Percentiles rank a stretch among this genome's conserved stretches.
Conservation (phyloP, 2,797 vertebrate species). For the Cyprinodon diabolis region DNA sequence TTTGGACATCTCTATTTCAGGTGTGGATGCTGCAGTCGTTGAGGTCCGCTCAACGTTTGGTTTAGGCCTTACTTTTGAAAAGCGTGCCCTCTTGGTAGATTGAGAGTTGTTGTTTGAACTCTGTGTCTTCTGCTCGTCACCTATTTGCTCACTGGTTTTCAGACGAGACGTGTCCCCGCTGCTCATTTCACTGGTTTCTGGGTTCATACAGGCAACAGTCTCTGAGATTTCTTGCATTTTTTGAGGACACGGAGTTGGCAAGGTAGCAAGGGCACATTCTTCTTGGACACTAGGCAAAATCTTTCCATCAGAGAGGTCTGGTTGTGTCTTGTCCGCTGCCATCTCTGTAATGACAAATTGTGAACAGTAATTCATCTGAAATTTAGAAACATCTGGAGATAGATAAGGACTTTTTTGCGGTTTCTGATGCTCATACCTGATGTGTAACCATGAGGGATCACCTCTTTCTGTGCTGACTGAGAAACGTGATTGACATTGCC, state of each 20-base stretch:
- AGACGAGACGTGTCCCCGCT: background rate
- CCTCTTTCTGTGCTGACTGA: slow-evolving; percentile 40
- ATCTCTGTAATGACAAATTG: slow-evolving; percentile 45
- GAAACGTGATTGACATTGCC: slow-evolving; percentile 78
- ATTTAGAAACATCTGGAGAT: background rate
- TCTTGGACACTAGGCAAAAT: slow-evolving; percentile 25
- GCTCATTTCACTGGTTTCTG: slow-evolving; percentile 10
- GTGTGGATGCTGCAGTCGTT: slow-evolving; percentile 28
- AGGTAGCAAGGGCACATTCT: background rate
- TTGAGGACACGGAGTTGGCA: background rate
- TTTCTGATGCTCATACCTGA: slow-evolving; percentile 39
- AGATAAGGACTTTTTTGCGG: background rate
- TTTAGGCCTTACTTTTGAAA: slow-evolving; percentile 57
- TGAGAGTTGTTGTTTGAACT: slow-evolving; percentile 14
- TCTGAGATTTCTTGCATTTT: slow-evolving; percentile 21
- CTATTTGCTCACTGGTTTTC: slow-evolving; percentile 13
- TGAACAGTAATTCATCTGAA: background rate
- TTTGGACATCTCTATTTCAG: slow-evolving; percentile 6
- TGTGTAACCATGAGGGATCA: background rate
- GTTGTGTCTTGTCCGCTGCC: slow-evolving; percentile 33
- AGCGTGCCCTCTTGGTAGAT: slow-evolving; percentile 22
- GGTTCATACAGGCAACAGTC: background rate
- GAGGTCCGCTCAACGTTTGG: slow-evolving; percentile 44
- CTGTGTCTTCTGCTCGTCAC: slow-evolving; percentile 3
- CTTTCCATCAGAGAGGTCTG: slow-evolving; percentile 34